These are phyloP conservation scores for Glareola pratincola DNA, from an alignment of 2,113 vertebrate species.

Conservation along the genomic window DNA sequence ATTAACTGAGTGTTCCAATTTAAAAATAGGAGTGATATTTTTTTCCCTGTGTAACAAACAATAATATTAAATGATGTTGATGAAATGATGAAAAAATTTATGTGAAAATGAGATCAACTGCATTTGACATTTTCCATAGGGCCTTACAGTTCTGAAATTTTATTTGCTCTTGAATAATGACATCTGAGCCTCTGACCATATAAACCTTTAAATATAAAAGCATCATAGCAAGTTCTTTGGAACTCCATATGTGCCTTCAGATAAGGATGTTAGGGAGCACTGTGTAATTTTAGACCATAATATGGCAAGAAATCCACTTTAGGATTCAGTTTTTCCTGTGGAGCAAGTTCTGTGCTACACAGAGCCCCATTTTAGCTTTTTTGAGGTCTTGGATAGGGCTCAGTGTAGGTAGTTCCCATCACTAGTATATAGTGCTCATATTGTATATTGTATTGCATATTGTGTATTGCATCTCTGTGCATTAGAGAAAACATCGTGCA, in stretches of 20 bases:
- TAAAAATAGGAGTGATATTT: neutral
- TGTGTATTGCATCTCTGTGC: neutral
- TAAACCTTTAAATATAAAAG: constrained; percentile 7
- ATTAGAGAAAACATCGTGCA: neutral
- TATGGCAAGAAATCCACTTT: neutral
- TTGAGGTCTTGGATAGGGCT: neutral
- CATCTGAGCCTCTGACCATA: neutral
- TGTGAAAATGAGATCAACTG: neutral
- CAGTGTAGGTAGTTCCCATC: neutral
- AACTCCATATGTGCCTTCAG: constrained; percentile 19
- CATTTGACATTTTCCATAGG: constrained; percentile 14
- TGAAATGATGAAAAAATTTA: neutral
- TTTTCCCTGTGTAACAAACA: neutral
- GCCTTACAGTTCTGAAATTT: neutral
- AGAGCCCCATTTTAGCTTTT: neutral
- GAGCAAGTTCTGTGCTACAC: neutral
- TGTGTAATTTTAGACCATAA: neutral
- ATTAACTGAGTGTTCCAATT: neutral
- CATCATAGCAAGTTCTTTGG: neutral
- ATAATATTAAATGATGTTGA: neutral
- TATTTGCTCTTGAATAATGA: constrained; percentile 27
- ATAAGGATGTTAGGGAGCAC: neutral
- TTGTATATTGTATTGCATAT: neutral
- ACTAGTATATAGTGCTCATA: neutral
- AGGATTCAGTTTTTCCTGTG: neutral